Conservation (phyloP, 2,113 vertebrate species). For the Raja brachyura region DNA sequence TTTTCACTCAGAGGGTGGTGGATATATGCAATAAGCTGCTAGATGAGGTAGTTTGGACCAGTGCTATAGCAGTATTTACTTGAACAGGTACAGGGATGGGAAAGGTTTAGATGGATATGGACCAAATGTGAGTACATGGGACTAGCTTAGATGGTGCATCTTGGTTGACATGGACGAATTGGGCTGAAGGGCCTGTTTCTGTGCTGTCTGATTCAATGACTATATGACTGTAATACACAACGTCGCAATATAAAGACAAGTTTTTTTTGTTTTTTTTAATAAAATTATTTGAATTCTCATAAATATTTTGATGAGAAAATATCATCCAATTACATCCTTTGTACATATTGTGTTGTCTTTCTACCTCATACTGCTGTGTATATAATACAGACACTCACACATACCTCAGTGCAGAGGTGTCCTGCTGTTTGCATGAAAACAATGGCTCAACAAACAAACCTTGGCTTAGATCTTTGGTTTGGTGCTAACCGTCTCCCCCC, state of each 20-base stretch:
- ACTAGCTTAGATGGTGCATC: no score
- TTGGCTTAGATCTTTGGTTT: background rate
- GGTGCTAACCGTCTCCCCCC: background rate
- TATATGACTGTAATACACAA: background rate
- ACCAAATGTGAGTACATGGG: no score
- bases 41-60: no score
- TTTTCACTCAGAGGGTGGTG: no score
- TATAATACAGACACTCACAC: constrained; percentile 12
- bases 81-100: no score
- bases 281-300: constrained; percentile 33
- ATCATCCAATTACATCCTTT: constrained; percentile 34
- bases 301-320: constrained; percentile 33
- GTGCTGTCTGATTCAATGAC: no score
- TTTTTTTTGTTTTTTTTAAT: background rate
- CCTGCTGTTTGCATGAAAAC: constrained; percentile 23
- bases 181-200: no score
- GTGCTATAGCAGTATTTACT: no score
- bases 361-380: constrained; percentile 7
- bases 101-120: no score
- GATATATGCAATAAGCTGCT: no score
- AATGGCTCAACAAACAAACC: background rate
- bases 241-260: background rate
- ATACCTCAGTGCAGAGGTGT: constrained; percentile 29
- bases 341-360: constrained; percentile 13
- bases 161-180: no score